phyloP scores from a whole-genome alignment of 2,113 vertebrate species.

The Rissa tridactyla region DNA sequence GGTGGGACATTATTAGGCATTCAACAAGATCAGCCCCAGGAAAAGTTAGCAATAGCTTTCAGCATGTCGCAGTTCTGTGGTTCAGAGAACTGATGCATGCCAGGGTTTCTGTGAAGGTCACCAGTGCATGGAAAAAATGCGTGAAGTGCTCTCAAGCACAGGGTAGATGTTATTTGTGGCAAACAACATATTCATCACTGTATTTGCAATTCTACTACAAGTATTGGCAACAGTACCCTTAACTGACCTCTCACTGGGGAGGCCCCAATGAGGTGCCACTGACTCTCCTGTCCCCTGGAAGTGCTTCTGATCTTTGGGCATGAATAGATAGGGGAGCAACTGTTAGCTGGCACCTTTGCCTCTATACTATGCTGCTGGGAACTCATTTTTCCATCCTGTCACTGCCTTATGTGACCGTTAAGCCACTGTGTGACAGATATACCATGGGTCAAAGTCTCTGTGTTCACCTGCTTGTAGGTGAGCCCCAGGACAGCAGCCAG shows the following conservation, averaged over 20 bases:
- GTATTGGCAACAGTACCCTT: neutral
- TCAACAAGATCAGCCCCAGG: neutral
- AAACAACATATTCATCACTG: neutral
- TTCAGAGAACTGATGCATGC: neutral
- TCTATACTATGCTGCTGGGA: neutral
- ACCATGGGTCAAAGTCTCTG: neutral
- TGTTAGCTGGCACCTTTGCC: neutral
- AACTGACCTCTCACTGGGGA: neutral
- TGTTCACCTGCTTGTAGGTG: slow-evolving; percentile 81
- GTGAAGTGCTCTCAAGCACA: neutral
- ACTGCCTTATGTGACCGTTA: neutral
- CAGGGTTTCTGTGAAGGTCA: neutral
- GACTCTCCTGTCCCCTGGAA: neutral
- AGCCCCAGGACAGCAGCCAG: slow-evolving; percentile 74
- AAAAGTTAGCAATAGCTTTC: neutral
- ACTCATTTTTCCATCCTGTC: neutral
- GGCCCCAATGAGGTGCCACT: neutral
- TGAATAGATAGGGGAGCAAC: neutral
- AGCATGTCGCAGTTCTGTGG: neutral
- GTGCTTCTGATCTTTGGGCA: neutral
- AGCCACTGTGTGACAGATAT: neutral
- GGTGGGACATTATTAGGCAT: neutral
- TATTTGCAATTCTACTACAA: neutral
- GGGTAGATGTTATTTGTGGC: neutral
- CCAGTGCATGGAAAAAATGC: neutral